Percentiles rank a stretch among this genome's conserved stretches.
Conservation (phyloP, 1,140 invertebrate genomes). For the honey bee (Apis mellifera) region DNA sequence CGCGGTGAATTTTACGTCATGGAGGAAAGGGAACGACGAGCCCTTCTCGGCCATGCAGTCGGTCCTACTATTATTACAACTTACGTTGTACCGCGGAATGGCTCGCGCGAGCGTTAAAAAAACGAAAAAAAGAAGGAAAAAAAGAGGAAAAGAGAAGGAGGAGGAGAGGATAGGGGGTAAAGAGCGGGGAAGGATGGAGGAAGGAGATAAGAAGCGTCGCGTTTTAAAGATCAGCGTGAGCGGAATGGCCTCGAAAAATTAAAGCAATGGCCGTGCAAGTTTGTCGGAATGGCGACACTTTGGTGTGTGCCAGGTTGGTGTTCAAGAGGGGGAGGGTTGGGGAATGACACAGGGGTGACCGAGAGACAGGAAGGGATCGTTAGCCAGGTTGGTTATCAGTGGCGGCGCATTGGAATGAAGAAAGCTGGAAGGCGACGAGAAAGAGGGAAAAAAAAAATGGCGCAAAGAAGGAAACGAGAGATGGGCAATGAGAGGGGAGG, state of each 20-base stretch:
- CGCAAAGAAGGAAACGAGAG: not conserved
- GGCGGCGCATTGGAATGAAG: slow-evolving; percentile 43
- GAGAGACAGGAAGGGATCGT: slow-evolving; percentile 53
- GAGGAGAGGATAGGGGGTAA: not conserved
- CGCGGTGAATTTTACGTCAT: not conserved
- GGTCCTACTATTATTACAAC: slow-evolving; percentile 11
- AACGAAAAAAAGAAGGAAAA: not conserved
- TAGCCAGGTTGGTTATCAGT: slow-evolving; percentile 59
- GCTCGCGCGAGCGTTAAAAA: not conserved
- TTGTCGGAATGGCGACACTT: slow-evolving; percentile 55
- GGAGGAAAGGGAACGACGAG: not conserved
- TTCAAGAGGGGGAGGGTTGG: not conserved
- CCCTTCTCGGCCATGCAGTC: slow-evolving; percentile 7
- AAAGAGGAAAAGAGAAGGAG: not conserved
- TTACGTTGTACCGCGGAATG: slow-evolving; percentile 24
- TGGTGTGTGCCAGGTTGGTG: slow-evolving; percentile 35
- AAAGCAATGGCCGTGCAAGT: slow-evolving; percentile 57
- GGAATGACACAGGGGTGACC: not conserved
- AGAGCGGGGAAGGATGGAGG: not conserved
- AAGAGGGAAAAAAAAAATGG: not conserved
- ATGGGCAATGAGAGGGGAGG: too few species aligned
- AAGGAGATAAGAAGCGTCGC: slow-evolving; percentile 41
- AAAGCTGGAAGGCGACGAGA: not conserved
- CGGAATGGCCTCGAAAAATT: slow-evolving; percentile 56
- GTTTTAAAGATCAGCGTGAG: slow-evolving; percentile 34